Base-by-base conservation (phyloP, 2,888 invertebrate species). In the Parascotia fuliginaria region DNA sequence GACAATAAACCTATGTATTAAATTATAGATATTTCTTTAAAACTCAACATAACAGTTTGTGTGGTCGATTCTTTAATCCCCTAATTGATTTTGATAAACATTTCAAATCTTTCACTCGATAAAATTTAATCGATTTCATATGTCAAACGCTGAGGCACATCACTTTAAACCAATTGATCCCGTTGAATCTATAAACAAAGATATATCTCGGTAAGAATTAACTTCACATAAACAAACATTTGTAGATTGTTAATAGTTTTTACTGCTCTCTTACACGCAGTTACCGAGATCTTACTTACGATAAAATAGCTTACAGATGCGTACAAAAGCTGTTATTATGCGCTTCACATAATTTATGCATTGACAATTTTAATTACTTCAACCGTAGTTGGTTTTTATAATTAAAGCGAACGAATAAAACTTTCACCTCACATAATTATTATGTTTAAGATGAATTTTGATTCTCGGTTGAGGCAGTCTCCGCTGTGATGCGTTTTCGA, bases 241-340 rank as follows among this genome's bases (percentile, higher is more conserved):
- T 65, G 73, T 75, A 66, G 58, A 74, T 60, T 73, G 65, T 77
- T 79, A 78, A 77, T 78, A 77, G 78, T 81, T 83, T 81, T 78
- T 71, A 80, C 70, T 69, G 70, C 60, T 66, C n/a, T n/a, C 65
- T 68, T 75, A 73, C 62, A 64, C 65, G 49, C 60, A 65, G 61
- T 75, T 59, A 65, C 65, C 55, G 58, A 75, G 84, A 85, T 85
- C 69, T 68, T 73, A 66, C 65, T 75, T 71, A 66, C 74, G 81
- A 83, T 87, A 81, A 84, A 82, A 82, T 81, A 84, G 79, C 82
- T 81, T 76, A 87, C 82, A 83, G 81, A 86, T 79, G 85, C 65
- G 74, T 75, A 69, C 65, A 65, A 73, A 77, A 75, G 77, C 81
- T 79, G 77, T 87, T 81, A 85, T 85, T 85, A 82, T 69, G 64